Conservation (phyloP, 2,797 vertebrate genomes). For the Phaenicophaeus curvirostris region DNA sequence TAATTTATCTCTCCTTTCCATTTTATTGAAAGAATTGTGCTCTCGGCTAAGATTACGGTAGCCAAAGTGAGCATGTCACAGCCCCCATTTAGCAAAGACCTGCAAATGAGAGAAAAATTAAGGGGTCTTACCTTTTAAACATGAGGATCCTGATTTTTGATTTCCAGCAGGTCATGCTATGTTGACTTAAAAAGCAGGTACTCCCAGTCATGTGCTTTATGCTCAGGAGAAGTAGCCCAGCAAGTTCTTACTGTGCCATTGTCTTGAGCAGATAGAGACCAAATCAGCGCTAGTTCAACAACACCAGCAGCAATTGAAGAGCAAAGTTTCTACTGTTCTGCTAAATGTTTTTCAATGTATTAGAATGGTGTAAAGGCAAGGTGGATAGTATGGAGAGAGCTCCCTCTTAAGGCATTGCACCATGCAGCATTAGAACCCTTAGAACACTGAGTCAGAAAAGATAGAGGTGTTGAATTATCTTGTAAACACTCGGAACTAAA, state of each 20-base stretch:
- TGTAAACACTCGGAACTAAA: neutral
- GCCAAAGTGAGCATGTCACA: neutral
- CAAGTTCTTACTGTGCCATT: neutral
- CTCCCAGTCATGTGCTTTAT: neutral
- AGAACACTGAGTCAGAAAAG: neutral
- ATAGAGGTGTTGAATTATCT: neutral
- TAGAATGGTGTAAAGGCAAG: neutral
- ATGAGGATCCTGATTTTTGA: neutral
- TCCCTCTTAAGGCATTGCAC: neutral
- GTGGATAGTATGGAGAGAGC: neutral
- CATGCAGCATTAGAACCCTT: neutral
- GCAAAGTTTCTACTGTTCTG: neutral
- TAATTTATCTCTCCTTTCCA: neutral
- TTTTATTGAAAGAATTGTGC: neutral
- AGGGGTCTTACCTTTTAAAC: neutral
- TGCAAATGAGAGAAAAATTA: neutral
- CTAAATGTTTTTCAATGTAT: neutral
- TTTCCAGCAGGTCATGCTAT: neutral
- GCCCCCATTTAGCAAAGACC: neutral
- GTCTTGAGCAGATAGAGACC: neutral
- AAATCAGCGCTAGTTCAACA: neutral
- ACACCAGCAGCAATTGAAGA: too few relatives aligned
- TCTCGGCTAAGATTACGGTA: neutral
- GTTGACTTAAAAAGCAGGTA: neutral
- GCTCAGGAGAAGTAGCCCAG: neutral